Base-by-base conservation (phyloP, 2,797 vertebrate genomes). In the Etheostoma perlongum region DNA sequence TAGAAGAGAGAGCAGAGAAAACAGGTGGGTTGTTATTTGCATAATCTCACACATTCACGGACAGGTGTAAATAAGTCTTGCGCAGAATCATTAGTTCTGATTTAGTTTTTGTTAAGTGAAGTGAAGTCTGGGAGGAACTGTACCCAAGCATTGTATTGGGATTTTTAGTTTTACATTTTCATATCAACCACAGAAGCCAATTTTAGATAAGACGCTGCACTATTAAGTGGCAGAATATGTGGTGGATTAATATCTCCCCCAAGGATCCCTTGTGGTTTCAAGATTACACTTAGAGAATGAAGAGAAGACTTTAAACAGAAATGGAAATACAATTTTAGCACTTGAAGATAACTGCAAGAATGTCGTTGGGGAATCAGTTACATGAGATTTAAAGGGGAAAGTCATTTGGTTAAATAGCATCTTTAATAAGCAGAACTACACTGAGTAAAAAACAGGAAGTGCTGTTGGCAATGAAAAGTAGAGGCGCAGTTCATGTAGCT, bases 361-460 rank as follows among this genome's bases (percentile, higher is more conserved):
- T 21, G 49, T 10, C 0, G 1, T 21, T 19, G 14, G 53, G 48
- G 12, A 36, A 66, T 63, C 27, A 25, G 49, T 69, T 65, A 58
- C 36, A 44, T 36, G 62, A 23, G 42, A 75, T 54, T n/a, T 33
- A 70, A 59, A 48, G 68, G 15, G 54, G 4, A 54, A 52, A 72
- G 57, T 57, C 1, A 15, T 42, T 54, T 58, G 2, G 11, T 12
- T 30, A 53, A 18, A 69, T 51, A 52, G 6, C 0, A 0, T 16
- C 52, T 69, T 65, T 11, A 64, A 40, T 40, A 40, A 60, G 46
- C 60, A 74, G 69, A 78, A 72, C 61, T 61, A 33, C 30, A 23
- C 8, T 0, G 10, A 61, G 19, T 10, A 15, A 40, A 74, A 84
- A 82, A 81, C 69, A 82, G 76, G 83, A 87, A 79, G 72, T 55